phyloP scores from a whole-genome alignment of 2,797 vertebrate species.

The Parauchenoglanis ngamensis region DNA sequence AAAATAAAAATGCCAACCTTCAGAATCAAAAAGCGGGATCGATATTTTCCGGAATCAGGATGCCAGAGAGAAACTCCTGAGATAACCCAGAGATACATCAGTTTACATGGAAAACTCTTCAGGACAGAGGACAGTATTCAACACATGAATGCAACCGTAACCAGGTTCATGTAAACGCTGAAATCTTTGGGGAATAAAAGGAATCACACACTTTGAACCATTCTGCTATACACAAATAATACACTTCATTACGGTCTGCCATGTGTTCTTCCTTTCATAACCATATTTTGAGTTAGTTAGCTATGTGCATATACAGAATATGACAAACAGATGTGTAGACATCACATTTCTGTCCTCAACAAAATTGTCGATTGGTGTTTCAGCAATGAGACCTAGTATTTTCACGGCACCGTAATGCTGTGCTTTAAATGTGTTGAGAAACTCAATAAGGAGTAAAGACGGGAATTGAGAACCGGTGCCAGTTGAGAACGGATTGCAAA shows the following conservation, averaged over 20 bases:
- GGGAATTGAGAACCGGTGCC: too few species aligned
- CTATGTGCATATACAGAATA: not conserved
- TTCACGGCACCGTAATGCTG: too few species aligned
- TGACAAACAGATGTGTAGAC: not conserved
- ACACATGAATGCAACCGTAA: not conserved
- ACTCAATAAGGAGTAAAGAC: too few species aligned
- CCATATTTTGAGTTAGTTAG: not conserved
- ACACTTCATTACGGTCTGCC: not conserved
- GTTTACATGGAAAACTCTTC: not conserved
- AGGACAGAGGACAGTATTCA: not conserved
- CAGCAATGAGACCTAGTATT: too few species aligned
- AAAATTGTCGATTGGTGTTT: not conserved
- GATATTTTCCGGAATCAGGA: not conserved
- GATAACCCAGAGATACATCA: not conserved
- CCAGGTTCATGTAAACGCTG: too few species aligned
- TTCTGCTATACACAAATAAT: not conserved
- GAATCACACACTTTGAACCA: too few species aligned
- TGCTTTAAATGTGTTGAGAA: too few species aligned
- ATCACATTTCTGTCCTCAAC: not conserved
- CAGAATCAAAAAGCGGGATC: not conserved
- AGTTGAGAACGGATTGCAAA: too few species aligned
- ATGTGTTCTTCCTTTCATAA: not conserved
- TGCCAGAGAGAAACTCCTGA: not conserved
- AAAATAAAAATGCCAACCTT: not conserved
- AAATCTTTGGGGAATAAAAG: too few species aligned